Percentiles rank a stretch among this genome's conserved stretches.
phyloP scores from a whole-genome alignment of 1,140 invertebrate genomes.

The Pantala flavescens region DNA sequence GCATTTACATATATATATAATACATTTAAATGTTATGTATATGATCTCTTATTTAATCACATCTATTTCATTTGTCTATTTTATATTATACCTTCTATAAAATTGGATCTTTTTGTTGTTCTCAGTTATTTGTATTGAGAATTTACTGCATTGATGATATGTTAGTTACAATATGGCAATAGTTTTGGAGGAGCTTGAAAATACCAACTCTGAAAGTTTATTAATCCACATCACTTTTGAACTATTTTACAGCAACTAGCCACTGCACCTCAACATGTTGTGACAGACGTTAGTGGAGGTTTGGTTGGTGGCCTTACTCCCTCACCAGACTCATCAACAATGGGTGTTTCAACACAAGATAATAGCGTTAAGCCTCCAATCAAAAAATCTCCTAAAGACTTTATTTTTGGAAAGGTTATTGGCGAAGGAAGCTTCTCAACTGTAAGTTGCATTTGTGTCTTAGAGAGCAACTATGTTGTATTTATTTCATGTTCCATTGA shows the following conservation, averaged over 20 bases:
- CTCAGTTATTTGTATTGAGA: too few relatives aligned
- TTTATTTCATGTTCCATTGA: constrained; percentile 14
- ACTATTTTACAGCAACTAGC: neutral
- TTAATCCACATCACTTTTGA: too few relatives aligned
- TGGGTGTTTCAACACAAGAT: neutral
- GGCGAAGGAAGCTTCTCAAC: constrained; percentile 95
- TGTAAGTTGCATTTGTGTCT: constrained; percentile 44
- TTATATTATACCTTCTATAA: too few relatives aligned
- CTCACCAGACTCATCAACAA: neutral
- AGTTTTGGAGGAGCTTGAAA: too few relatives aligned
- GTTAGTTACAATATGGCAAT: too few relatives aligned
- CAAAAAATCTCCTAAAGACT: constrained; percentile 73
- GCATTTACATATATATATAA: too few relatives aligned
- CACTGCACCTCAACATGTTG: neutral
- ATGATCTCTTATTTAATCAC: too few relatives aligned
- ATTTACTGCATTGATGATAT: too few relatives aligned
- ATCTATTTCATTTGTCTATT: too few relatives aligned
- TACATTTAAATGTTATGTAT: too few relatives aligned
- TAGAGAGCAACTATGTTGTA: neutral
- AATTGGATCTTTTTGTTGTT: too few relatives aligned
- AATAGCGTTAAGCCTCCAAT: constrained; percentile 28
- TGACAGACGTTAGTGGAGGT: neutral
- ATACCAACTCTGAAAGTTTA: too few relatives aligned
- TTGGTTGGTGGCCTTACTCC: neutral
- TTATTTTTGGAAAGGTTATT: constrained; percentile 89